Conservation (phyloP, 2,113 vertebrate genomes). For the Opisthocomus hoazin region DNA sequence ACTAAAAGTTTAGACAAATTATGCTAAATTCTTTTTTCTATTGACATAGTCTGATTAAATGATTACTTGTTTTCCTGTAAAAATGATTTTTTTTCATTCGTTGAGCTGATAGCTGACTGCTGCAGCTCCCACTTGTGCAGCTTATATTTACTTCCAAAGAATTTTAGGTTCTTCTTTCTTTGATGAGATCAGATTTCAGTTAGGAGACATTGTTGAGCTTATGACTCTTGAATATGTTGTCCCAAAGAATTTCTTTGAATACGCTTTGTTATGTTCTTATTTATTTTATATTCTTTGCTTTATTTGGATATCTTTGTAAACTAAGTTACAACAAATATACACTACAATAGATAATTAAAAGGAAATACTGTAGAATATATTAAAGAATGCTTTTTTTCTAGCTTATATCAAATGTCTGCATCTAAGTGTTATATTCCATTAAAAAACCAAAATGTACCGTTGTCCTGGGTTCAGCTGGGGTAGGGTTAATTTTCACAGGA, state of each 20-base stretch:
- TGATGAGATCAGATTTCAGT: neutral
- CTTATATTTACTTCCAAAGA: neutral
- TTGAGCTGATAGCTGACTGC: neutral
- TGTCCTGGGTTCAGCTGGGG: too few relatives aligned
- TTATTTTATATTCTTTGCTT: neutral
- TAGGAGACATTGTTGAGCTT: neutral
- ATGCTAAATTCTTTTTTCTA: neutral
- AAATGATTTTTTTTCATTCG: neutral
- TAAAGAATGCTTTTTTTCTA: neutral
- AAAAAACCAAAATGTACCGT: neutral
- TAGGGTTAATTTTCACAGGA: too few relatives aligned
- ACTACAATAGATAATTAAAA: neutral
- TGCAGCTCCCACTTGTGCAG: neutral
- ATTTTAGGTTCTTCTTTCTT: neutral
- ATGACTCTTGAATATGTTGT: neutral
- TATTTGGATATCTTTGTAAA: neutral
- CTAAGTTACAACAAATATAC: neutral
- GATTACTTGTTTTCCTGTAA: neutral
- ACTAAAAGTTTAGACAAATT: neutral
- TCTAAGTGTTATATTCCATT: neutral
- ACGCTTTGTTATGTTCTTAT: neutral
- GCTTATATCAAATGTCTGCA: neutral
- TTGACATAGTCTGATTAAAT: neutral
- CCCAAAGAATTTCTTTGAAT: neutral
- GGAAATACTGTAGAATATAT: neutral